Evolutionary conservation across 2,797 vertebrate genomes (phyloP).

Genomic region (Cossypha polioptera): DNA sequence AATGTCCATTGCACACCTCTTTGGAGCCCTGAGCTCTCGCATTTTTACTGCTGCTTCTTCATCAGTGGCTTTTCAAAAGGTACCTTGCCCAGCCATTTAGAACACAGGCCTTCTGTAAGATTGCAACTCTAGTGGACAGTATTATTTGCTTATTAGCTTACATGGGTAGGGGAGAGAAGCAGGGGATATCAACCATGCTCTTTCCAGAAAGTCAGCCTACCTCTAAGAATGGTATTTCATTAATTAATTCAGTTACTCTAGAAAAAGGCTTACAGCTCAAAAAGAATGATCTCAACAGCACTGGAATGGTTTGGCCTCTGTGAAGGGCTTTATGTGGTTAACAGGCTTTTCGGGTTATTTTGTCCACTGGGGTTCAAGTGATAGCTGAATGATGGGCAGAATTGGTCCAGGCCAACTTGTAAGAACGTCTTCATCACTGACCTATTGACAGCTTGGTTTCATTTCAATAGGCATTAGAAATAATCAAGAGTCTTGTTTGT

Average conservation of each 20-base stretch:
- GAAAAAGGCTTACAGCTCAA: neutral
- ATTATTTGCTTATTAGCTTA: neutral
- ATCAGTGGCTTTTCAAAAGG: conserved; percentile 67
- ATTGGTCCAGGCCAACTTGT: neutral
- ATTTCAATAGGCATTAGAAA: neutral
- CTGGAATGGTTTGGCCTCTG: conserved; percentile 2
- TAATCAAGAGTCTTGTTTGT: neutral
- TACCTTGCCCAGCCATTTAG: conserved; percentile 30
- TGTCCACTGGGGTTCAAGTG: neutral
- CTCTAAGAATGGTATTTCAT: neutral
- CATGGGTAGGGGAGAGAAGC: neutral
- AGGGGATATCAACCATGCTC: neutral
- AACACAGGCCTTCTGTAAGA: neutral
- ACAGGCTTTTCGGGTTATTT: neutral
- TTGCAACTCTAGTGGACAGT: neutral
- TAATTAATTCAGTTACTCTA: neutral
- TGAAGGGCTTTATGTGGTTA: neutral
- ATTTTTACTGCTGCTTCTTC: conserved; percentile 52
- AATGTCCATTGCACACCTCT: conserved; percentile 64
- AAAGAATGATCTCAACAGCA: neutral
- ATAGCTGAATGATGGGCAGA: neutral
- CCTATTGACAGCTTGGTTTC: neutral
- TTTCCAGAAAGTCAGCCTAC: conserved; percentile 64
- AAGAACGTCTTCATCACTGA: neutral
- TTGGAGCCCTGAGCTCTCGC: conserved; percentile 65